Base-by-base conservation (phyloP, 2,113 vertebrate species). In the Actinemys pallida region DNA sequence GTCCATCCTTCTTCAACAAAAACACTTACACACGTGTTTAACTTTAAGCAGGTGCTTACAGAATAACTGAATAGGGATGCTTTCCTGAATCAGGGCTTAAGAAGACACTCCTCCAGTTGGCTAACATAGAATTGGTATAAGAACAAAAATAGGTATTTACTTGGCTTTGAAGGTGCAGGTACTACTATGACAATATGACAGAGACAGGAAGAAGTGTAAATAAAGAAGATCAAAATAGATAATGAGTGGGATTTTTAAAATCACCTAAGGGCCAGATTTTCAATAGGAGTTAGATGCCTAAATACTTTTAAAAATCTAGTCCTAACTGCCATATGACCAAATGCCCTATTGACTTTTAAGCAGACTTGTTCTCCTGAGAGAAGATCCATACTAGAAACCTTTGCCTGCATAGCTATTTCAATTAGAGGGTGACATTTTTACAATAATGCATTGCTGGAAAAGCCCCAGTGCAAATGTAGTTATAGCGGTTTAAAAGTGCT, bases 401-500 rank as follows among this genome's bases (percentile, higher is more conserved):
- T 72, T 42, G 24, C 39, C 20, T 56, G 11, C 7, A 65, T 5
- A 62, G 4, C 19, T 69, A 12, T 31, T 3, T 52, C 0, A 69
- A 42, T 83, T 54, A 50, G 84, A 39, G 72, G 25, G 80, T 75
- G 4, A 49, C 13, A 49, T 19, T 72, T 39, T 35, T 83, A 57
- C 5, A 80, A 10, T 29, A 14, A 62, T 14, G 27, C 59, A 62
- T 31, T 45, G 8, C 5, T 75, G 25, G 1, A 14, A 88, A 84
- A 89, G 1, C 1, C 20, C 5, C 86, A 2, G 79, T 75, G 86
- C 35, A 88, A 84, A 86, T 27, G 39, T 6, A 89, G 81, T 59
- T 91, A 35, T 31, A 5, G 5, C 42, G 72, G 52, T 4, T 1
- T 10, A 2, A 3, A 8, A 10, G 3, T 8, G 20, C 0, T 78